Evolutionary conservation across 2,113 vertebrate species (phyloP), one percentile per base, ranked within the genome.

Genomic region (Indicator indicator): DNA sequence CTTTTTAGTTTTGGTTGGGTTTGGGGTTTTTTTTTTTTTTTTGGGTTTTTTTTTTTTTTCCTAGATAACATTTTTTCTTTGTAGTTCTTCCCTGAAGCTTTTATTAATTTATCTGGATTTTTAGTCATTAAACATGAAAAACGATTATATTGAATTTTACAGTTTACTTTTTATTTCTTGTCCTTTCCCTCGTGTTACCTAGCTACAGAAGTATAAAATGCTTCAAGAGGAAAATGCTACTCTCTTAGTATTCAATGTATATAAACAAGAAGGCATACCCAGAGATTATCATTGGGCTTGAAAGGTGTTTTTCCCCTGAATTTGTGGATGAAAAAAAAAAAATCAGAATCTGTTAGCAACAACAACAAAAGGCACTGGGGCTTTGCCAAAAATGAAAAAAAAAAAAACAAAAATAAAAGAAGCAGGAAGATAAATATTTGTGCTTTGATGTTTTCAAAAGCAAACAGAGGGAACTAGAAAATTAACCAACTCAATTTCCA

Each of bases 241-340:
- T 36, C 11, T 40, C 12, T 1, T 48, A 11, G 3, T 50, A 50
- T 30, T 52, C 72, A 16, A 44, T 0, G 0, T 6, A 23, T 9
- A 67, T n/a, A 85, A 40, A 36, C 16, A 74, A 60, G 74, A 69
- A 60, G 11, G 12, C 4, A 38, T 13, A 65, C 4, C 18, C 16
- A 81, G 18, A 74, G 9, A 20, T 74, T 70, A 40, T 36, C 11
- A 26, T 0, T 52, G 6, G 7, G 17, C 5, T 92, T 70, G 32
- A 75, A 50, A 48, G 3, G 9, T 11, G 16, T n/a, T 70, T 81
- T 77, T 32, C 15, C 64, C 55, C 15, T 73, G 12, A 36, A 62
- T n/a, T 56, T 67, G 28, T 62, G 18, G 20, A 32, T 33, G 15
- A 48, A 52, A 67, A 72, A 63, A 72, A 63, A 33, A 58, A 14